A percentile compares a stretch with the other conserved stretches of the same genome.
Evolutionary conservation across 1,140 invertebrate species (phyloP).

Genomic region (Bombus ignitus): DNA sequence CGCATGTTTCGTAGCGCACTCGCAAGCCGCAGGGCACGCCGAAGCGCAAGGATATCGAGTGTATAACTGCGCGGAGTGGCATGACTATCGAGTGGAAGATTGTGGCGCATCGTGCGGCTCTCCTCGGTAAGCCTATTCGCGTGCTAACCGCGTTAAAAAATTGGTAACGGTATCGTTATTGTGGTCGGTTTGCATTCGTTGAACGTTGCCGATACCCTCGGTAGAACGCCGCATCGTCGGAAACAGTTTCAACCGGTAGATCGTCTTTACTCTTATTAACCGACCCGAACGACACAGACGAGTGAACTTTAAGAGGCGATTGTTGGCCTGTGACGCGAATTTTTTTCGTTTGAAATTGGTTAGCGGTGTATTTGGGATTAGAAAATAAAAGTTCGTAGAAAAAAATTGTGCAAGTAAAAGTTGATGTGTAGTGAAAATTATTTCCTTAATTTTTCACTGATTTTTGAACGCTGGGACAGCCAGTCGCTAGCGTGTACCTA

Average conservation of each 20-base stretch:
- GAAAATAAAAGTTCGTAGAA: neutral
- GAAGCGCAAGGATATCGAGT: slow-evolving; percentile 48
- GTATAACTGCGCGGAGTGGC: slow-evolving; percentile 12
- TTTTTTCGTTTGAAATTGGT: neutral
- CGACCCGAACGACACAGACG: slow-evolving; percentile 27
- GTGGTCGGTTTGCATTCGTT: slow-evolving; percentile 73
- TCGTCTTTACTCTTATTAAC: neutral
- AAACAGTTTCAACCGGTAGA: slow-evolving; percentile 54
- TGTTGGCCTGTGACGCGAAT: neutral
- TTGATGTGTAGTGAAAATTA: neutral
- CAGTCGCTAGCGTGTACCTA: neutral
- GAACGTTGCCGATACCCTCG: slow-evolving; percentile 58
- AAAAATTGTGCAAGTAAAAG: neutral
- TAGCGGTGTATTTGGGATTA: neutral
- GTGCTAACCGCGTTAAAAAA: slow-evolving; percentile 71
- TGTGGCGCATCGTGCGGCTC: slow-evolving; percentile 44
- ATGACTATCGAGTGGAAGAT: slow-evolving; percentile 5
- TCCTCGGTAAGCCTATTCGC: slow-evolving; percentile 61
- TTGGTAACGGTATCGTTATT: slow-evolving; percentile 74
- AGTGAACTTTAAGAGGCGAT: slow-evolving; percentile 18
- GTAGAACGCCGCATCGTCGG: slow-evolving; percentile 39
- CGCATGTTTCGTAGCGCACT: slow-evolving; percentile 18
- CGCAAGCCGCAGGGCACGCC: neutral
- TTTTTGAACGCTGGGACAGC: neutral
- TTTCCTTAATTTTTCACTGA: neutral